These are phyloP conservation scores for Zingel zingel DNA, from an alignment of 2,113 vertebrate genomes.

Conservation along the genomic window DNA sequence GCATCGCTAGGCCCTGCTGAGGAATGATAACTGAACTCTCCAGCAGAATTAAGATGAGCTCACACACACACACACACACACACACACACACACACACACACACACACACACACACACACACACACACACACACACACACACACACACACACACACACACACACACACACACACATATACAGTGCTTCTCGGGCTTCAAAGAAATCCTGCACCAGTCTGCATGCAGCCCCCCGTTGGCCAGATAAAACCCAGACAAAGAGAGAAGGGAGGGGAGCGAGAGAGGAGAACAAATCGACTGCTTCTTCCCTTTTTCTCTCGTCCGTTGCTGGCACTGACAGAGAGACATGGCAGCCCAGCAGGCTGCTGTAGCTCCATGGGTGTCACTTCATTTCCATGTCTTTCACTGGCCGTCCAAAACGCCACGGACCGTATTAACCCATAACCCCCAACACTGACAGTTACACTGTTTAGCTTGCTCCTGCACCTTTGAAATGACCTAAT, in stretches of 20 bases:
- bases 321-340: slow-evolving; percentile 72
- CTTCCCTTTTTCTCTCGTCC: slow-evolving; percentile 69
- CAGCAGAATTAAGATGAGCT: slow-evolving; percentile 50
- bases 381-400: slow-evolving; percentile 80
- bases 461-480: slow-evolving; percentile 44
- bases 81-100: slow-evolving; percentile 9
- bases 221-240: slow-evolving; percentile 74
- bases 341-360: slow-evolving; percentile 76
- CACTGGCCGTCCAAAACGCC: slow-evolving; percentile 71
- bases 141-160: slow-evolving; percentile 26
- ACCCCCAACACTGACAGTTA: slow-evolving; percentile 59
- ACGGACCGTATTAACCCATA: slow-evolving; percentile 74
- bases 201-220: slow-evolving; percentile 63
- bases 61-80: slow-evolving; percentile 7
- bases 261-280: slow-evolving; percentile 64
- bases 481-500: slow-evolving; percentile 7
- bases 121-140: slow-evolving; percentile 14
- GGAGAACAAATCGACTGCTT: slow-evolving; percentile 79
- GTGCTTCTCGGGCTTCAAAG: slow-evolving; percentile 71
- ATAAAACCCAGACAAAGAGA: slow-evolving; percentile 82
- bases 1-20: slow-evolving; percentile 65
- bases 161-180: slow-evolving; percentile 35
- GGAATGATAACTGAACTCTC: slow-evolving; percentile 79
- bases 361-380: slow-evolving; percentile 78
- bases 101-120: slow-evolving; percentile 19